phyloP scores from a whole-genome alignment of 37 sponge, comb jelly and placozoan species.

The Eunapius fragilis region DNA sequence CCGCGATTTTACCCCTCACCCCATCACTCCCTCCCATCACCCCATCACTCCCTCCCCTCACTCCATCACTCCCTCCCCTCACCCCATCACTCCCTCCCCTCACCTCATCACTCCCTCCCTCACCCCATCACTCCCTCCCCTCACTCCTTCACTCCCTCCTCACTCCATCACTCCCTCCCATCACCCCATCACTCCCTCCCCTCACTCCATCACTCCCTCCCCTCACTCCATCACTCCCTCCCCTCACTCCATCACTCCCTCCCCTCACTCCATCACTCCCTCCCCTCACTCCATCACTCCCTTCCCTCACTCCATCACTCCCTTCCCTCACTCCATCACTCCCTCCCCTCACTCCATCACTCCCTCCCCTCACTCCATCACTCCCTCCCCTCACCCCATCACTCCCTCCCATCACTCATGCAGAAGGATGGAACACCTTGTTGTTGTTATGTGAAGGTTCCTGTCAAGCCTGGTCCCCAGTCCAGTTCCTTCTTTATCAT shows the following conservation, averaged over 20 bases:
- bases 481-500: slow-evolving; percentile 7
- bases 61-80: no score
- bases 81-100: no score
- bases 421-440: neutral
- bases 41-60: no score
- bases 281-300: neutral
- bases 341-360: neutral
- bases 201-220: neutral
- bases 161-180: neutral
- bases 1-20: no score
- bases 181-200: neutral
- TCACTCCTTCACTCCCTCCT: neutral
- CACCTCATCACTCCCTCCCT: no score
- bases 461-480: slow-evolving; percentile 9
- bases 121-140: neutral
- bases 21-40: no score
- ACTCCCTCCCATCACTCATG: neutral
- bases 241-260: neutral
- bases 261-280: neutral
- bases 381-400: neutral
- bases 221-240: neutral
- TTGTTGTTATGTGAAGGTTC: slow-evolving; percentile 11
- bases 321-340: neutral
- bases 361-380: neutral
- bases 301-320: neutral